Conservation (phyloP, 2,888 invertebrate species). For the Pteria penguin region DNA sequence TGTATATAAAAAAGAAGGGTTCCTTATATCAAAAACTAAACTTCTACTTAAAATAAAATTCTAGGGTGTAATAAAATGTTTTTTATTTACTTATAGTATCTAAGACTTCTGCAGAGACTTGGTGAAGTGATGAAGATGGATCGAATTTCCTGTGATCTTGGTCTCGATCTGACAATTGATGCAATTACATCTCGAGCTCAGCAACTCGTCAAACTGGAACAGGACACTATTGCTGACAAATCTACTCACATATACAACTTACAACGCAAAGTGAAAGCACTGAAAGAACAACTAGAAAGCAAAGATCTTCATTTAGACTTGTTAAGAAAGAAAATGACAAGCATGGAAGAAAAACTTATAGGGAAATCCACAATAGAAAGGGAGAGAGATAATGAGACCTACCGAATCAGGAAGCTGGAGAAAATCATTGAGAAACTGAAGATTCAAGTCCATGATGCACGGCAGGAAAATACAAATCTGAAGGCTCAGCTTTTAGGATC, state of each 20-base stretch:
- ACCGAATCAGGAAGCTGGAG: conserved; percentile 84
- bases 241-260: conserved; percentile 93
- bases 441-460: conserved; percentile 89
- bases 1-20: too few species aligned
- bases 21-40: too few species aligned
- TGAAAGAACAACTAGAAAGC: conserved; percentile 93
- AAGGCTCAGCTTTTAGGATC: conserved; percentile 83
- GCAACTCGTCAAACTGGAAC: conserved; percentile 89
- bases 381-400: conserved; percentile 72
- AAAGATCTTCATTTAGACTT: conserved; percentile 95
- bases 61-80: not conserved
- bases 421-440: conserved; percentile 92
- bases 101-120: conserved; percentile 89
- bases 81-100: conserved; percentile 64
- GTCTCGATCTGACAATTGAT: conserved; percentile 90
- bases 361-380: conserved; percentile 74
- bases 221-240: conserved; percentile 91
- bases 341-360: conserved; percentile 72
- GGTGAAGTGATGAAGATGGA: conserved; percentile 92
- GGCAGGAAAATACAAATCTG: conserved; percentile 89
- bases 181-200: conserved; percentile 91
- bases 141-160: conserved; percentile 89
- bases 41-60: too few species aligned
- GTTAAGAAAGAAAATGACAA: conserved; percentile 88
- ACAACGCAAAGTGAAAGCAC: conserved; percentile 89